Conservation (phyloP, 2,113 vertebrate species). For the Halichoerus grypus region DNA sequence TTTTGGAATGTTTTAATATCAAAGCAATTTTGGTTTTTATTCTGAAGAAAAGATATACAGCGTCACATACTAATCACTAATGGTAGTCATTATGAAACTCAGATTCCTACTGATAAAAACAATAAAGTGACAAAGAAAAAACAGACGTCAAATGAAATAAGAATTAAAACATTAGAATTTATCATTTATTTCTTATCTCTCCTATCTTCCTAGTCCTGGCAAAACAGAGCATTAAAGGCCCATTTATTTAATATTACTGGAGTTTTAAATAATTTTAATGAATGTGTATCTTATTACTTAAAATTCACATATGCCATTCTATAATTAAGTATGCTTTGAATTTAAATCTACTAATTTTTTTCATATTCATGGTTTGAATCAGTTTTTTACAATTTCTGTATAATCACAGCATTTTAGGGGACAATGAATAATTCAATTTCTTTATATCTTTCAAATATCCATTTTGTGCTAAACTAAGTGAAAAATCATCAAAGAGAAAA, state of each 20-base stretch:
- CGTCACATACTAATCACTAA: slow-evolving; percentile 22
- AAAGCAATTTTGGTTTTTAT: slow-evolving; percentile 25
- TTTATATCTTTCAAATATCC: slow-evolving; percentile 1
- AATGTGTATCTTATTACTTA: background rate
- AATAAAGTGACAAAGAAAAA: background rate
- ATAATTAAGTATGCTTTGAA: background rate
- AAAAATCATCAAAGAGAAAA: slow-evolving; percentile 44
- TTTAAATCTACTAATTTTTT: slow-evolving; percentile 41
- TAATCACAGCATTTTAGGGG: background rate
- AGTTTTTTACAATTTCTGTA: background rate
- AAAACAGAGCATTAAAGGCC: background rate
- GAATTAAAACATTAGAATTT: background rate
- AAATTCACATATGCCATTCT: background rate
- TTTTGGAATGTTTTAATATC: background rate
- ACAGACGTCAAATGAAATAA: background rate
- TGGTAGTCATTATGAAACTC: background rate
- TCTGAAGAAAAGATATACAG: background rate
- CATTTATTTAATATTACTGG: background rate
- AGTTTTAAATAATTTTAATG: slow-evolving; percentile 55
- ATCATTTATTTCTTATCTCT: background rate
- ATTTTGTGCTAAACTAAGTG: slow-evolving; percentile 20
- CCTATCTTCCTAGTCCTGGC: background rate
- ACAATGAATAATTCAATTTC: slow-evolving; percentile 47
- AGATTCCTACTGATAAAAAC: background rate
- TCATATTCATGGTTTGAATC: background rate